phyloP scores from a whole-genome alignment of 2,797 vertebrate genomes.

The Microctenopoma lineatum region DNA sequence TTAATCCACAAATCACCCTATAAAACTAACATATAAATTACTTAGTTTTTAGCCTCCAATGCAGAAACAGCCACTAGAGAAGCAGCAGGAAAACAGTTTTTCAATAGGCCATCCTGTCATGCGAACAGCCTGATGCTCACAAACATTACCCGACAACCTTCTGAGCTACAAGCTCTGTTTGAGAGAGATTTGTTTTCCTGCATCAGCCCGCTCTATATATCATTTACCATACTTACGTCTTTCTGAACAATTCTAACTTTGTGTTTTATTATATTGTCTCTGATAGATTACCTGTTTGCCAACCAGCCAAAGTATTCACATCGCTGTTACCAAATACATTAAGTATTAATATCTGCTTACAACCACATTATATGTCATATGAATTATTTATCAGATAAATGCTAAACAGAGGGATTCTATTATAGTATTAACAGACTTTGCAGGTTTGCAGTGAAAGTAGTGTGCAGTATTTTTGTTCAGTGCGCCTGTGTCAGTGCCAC shows the following conservation, averaged over 20 bases:
- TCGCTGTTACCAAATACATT: not conserved
- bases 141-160: not conserved
- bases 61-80: not conserved
- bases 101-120: not conserved
- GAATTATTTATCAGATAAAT: conserved; percentile 1
- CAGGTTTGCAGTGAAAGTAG: not conserved
- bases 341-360: not conserved
- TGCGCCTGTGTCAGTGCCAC: conserved; percentile 60
- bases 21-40: not conserved
- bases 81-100: conserved; percentile 1
- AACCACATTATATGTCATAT: not conserved
- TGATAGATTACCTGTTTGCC: not conserved
- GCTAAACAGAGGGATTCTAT: not conserved
- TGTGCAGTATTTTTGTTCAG: not conserved
- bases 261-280: not conserved
- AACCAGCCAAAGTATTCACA: not conserved
- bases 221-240: not conserved
- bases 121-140: conserved; percentile 4
- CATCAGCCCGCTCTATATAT: not conserved
- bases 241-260: not conserved
- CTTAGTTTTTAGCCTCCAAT: not conserved
- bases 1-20: not conserved
- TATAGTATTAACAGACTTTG: not conserved
- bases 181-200: not conserved
- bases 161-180: not conserved